Base-by-base conservation (phyloP, 1,140 invertebrate genomes). In the Centruroides sculpturatus region DNA sequence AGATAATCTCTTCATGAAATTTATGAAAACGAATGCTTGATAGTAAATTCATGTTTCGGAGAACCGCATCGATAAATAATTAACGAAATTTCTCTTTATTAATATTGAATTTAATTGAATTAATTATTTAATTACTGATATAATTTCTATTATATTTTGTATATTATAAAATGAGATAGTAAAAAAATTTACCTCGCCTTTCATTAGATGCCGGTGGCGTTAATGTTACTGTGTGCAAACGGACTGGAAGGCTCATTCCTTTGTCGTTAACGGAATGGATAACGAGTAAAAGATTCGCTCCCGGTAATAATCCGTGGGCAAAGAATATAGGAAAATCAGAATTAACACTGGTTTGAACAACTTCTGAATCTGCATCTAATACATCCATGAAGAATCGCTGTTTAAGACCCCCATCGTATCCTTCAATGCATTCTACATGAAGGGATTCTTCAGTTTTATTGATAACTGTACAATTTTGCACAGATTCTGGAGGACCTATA, bases 181-280 rank as follows among this genome's bases (percentile, higher is more conserved):
- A 6, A 41, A 41, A 41, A 6, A 6, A 5, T 5, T 57, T 55
- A 64, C 63, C 63, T 9, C 51, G 23, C 52, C 57, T 35, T 8
- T 59, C 60, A 9, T 59, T 49, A 49, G 57, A 90, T 66, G 66
- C 71, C 0, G 66, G 67, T 35, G 56, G 52, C 8, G 64, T 55
- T n/a, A 91, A 82, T 59, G 86, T 85, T 67, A 89, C 87, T 68
- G 89, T 87, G 70, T 91, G 87, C 10, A 93, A 76, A 0, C 87
- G 77, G 57, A 85, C 80, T 23, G 82, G 80, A 67, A 90, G 86
- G 63, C 88, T 89, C 60, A 83, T 81, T 53, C 89, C 90, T 73
- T 92, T 92, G 46, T 85, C 82, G 75, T 94, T 94, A 64, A 83
- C 81, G 48, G 89, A 85, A 72, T 90, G 92, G 59, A 88, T 82